Evolutionary conservation across 2,113 vertebrate genomes (phyloP).

Genomic region (Rhabdomys dilectus): DNA sequence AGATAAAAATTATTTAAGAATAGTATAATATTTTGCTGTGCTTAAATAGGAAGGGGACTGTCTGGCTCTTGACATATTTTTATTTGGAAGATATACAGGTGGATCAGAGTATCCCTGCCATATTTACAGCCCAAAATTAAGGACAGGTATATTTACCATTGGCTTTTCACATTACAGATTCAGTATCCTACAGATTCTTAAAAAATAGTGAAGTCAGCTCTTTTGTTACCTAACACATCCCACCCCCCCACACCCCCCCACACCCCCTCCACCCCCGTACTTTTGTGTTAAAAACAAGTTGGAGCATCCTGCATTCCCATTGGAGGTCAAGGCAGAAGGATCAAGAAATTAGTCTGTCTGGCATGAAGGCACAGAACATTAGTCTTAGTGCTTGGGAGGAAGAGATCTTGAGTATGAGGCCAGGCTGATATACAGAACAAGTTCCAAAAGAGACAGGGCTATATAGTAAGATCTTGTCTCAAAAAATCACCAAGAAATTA

Average conservation of each 20-base stretch:
- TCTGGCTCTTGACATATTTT: constrained; percentile 48
- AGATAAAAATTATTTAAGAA: constrained; percentile 54
- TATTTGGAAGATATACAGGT: too few species aligned
- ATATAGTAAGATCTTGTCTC: not conserved
- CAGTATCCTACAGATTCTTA: constrained; percentile 17
- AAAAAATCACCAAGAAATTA: not conserved
- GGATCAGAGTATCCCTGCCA: constrained; percentile 3
- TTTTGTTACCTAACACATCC: constrained; percentile 48
- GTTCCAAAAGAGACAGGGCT: not conserved
- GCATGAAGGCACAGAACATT: not conserved
- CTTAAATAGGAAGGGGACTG: constrained; percentile 41
- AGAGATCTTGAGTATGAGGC: not conserved
- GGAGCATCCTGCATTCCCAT: not conserved
- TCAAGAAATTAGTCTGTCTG: constrained; percentile 14
- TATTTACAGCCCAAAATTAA: constrained; percentile 48
- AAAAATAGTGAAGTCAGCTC: constrained; percentile 7
- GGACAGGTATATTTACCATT: constrained; percentile 22
- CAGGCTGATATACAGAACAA: not conserved
- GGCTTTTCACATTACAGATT: constrained; percentile 51
- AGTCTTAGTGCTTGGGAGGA: not conserved
- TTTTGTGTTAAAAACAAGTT: constrained; percentile 59
- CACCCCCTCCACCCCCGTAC: too few species aligned
- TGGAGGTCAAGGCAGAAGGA: not conserved
- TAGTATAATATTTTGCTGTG: constrained; percentile 25
- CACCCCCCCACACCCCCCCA: too few species aligned